Evolutionary conservation across 1,140 invertebrate genomes (phyloP), one percentile per base, ranked within the genome.

Genomic region (Leptonema lineaticorne): DNA sequence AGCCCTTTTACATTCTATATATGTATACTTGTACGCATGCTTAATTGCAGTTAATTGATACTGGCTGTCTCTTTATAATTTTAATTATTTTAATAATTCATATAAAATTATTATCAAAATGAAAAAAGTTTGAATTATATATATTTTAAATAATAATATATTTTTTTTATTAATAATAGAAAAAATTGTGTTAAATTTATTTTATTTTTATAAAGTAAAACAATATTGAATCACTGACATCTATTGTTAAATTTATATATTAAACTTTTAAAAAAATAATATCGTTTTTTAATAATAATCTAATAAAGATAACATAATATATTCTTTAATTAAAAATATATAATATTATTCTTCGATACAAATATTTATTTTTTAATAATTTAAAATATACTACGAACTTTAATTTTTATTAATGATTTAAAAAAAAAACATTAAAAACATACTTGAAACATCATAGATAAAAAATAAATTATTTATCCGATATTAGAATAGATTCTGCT

Each of bases 1-100:
- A 62, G 59, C n/a, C 29, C 59, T 62, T 62, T 62, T 62, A 62
- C 33, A 37, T 16, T 28, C 28, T 24, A n/a, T n/a, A 8, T 8
- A 33, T 16, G 30, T 45, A 24, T 26, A n/a, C 59, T 27, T 33
- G 26, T n/a, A 45, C 16, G 29, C 2, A 45, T 62, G 33, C 14
- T 62, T 41, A 62, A 45, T 8, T 24, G 22, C 20, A 6, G 1
- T 45, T 9, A 33, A n/a, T n/a, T 30, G 56, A 28, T n/a, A 58
- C n/a, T 16, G 7, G 14, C 28, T 3, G 58, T 18, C 24, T 33
- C 28, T 16, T n/a, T 59, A 16, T 41, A 41, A 41, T 41, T n/a
- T n/a, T n/a, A n/a, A n/a, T n/a, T n/a, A n/a, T n/a, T n/a, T n/a
- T n/a, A n/a, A n/a, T n/a, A n/a, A n/a, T n/a, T n/a, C n/a, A n/a